Conservation (phyloP, 1,140 invertebrate species). For the Orchestia grillus region DNA sequence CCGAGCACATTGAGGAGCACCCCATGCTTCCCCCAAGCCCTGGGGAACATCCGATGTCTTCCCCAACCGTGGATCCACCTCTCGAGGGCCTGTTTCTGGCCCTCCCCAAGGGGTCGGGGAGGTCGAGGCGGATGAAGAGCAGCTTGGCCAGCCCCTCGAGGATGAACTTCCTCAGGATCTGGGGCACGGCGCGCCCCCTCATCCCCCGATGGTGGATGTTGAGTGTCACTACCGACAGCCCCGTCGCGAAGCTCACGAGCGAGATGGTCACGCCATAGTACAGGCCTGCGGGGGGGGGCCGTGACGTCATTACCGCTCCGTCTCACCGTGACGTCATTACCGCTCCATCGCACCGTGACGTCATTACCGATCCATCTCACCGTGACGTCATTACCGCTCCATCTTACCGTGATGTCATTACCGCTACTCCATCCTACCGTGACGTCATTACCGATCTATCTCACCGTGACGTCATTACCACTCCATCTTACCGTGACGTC, state of each 20-base stretch:
- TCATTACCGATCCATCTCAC: no score
- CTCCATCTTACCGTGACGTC: no score
- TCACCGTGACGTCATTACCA: no score
- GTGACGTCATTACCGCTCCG: no score
- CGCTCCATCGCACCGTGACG: no score
- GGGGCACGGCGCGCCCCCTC: constrained; percentile 73
- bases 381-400: no score
- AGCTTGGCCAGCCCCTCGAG: constrained; percentile 74
- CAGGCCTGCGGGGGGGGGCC: no score
- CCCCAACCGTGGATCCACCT: neutral
- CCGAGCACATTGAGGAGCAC: neutral
- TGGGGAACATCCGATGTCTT: neutral
- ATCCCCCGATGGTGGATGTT: constrained; percentile 77
- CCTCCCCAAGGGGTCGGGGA: constrained; percentile 68
- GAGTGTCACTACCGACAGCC: constrained; percentile 74
- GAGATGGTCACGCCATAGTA: constrained; percentile 79
- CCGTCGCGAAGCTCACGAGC: constrained; percentile 77
- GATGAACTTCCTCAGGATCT: constrained; percentile 73
- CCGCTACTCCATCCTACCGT: no score
- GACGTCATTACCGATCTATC: no score
- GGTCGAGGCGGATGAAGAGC: constrained; percentile 73
- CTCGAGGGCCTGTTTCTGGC: constrained; percentile 37
- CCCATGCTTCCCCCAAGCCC: neutral
- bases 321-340: no score
- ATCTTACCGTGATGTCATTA: no score